Percentiles rank a stretch among this genome's conserved stretches.
phyloP scores from a whole-genome alignment of 1,140 invertebrate genomes.

The Euura saliciscinereae region DNA sequence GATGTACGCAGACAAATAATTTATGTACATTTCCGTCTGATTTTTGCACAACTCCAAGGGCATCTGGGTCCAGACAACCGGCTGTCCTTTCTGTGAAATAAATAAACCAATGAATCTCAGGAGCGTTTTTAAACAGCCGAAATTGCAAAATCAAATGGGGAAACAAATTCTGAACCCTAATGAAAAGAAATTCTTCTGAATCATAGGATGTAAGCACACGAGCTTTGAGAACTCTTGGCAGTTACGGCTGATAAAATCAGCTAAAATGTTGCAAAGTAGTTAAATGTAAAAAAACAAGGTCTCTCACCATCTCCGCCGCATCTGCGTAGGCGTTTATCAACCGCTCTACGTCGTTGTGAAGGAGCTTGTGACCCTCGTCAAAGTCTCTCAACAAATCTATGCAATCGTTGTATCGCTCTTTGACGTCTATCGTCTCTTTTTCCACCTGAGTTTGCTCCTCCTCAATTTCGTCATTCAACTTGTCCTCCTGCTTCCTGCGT shows the following conservation, averaged over 20 bases:
- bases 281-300: slow-evolving; percentile 18
- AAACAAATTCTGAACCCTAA: slow-evolving; percentile 5
- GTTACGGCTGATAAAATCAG: not conserved
- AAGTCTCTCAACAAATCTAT: slow-evolving; percentile 37
- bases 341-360: slow-evolving; percentile 38
- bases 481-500: slow-evolving; percentile 41
- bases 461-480: slow-evolving; percentile 47
- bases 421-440: slow-evolving; percentile 39
- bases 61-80: slow-evolving; percentile 49
- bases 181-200: too few relatives aligned
- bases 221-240: too few relatives aligned
- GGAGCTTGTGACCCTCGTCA: slow-evolving; percentile 37
- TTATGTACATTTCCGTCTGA: slow-evolving; percentile 47
- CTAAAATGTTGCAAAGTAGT: slow-evolving; percentile 17
- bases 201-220: too few relatives aligned
- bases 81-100: slow-evolving; percentile 38
- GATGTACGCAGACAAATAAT: slow-evolving; percentile 44
- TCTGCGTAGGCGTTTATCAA: slow-evolving; percentile 43
- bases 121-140: not conserved
- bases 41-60: slow-evolving; percentile 48
- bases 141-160: too few relatives aligned
- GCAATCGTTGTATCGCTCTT: slow-evolving; percentile 44
- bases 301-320: slow-evolving; percentile 42
- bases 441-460: slow-evolving; percentile 36
- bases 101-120: slow-evolving; percentile 3